Percentiles rank a stretch among this genome's conserved stretches.
Conservation (phyloP, 23 tunicate genomes). For the Ascidia mentula region DNA sequence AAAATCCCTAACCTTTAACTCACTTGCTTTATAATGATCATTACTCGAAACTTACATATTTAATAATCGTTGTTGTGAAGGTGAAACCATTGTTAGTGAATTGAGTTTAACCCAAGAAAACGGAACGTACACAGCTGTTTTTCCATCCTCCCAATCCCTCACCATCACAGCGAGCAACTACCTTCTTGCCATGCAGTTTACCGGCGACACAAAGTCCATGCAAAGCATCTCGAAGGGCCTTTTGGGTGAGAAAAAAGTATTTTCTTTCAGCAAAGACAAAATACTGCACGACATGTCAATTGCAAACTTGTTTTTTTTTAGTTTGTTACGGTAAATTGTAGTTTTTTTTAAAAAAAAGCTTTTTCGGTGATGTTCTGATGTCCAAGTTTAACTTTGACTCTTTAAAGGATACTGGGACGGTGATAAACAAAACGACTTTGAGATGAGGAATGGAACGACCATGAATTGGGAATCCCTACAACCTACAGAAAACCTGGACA, state of each 20-base stretch:
- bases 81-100: not conserved
- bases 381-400: too few species aligned
- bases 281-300: too few species aligned
- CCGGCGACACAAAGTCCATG: conserved; percentile 15
- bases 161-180: conserved; percentile 22
- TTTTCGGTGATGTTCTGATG: too few species aligned
- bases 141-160: not conserved
- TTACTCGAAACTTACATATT: too few species aligned
- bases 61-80: too few species aligned
- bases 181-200: not conserved
- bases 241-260: conserved; percentile 20
- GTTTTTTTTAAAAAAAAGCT: too few species aligned
- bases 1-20: too few species aligned
- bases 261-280: too few species aligned
- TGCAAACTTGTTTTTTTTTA: too few species aligned
- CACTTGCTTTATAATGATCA: too few species aligned
- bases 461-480: conserved; percentile 10
- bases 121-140: conserved; percentile 17
- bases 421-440: conserved; percentile 47
- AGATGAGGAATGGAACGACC: conserved; percentile 53
- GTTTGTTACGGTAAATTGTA: too few species aligned
- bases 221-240: conserved; percentile 16
- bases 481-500: conserved; percentile 39
- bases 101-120: not conserved
- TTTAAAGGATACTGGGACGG: conserved; percentile 33